These are phyloP conservation scores for Entelurus aequoreus DNA, from an alignment of 2,113 vertebrate genomes.

Conservation along the genomic window DNA sequence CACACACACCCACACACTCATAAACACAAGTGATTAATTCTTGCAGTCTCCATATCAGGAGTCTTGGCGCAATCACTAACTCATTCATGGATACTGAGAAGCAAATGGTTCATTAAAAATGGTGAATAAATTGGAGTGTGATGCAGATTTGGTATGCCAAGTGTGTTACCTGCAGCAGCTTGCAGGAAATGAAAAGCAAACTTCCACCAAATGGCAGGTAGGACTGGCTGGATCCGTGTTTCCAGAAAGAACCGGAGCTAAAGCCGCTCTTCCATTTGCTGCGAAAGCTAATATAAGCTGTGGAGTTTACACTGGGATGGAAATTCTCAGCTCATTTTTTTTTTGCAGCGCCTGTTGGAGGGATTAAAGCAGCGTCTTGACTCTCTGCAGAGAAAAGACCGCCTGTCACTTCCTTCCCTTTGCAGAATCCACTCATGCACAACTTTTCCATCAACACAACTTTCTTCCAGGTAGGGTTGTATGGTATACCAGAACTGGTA, in stretches of 20 bases:
- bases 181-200: conserved; percentile 10
- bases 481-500: too few relatives aligned
- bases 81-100: conserved; percentile 1
- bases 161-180: neutral
- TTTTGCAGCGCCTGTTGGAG: conserved; percentile 25
- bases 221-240: neutral
- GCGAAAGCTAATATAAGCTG: conserved; percentile 24
- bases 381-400: conserved; percentile 25
- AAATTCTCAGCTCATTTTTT: conserved; percentile 33
- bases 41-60: neutral
- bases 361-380: conserved; percentile 21
- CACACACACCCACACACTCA: neutral
- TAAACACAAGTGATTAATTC: neutral
- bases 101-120: neutral
- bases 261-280: conserved; percentile 22
- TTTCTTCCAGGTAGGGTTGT: neutral
- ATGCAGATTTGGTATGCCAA: neutral
- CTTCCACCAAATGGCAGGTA: too few relatives aligned
- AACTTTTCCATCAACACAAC: conserved; percentile 8
- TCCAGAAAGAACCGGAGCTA: conserved; percentile 15
- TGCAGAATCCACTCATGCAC: conserved; percentile 9
- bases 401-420: conserved; percentile 33
- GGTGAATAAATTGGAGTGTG: neutral
- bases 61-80: neutral
- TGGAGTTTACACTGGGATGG: conserved; percentile 26